Base-by-base conservation (phyloP, 37 sponge, comb jelly and placozoan genomes). In the Dysidea cf. avara region DNA sequence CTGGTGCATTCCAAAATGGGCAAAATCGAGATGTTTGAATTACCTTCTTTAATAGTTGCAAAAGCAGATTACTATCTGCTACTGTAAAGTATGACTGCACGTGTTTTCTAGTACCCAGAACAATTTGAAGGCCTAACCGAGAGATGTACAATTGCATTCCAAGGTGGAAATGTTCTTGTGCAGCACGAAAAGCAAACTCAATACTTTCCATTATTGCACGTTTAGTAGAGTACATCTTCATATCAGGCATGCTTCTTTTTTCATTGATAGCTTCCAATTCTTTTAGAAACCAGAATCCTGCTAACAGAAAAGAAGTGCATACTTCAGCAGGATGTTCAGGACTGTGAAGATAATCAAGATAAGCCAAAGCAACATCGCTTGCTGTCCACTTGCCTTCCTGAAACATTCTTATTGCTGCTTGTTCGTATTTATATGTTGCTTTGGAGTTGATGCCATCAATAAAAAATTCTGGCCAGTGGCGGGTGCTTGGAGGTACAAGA, bases 1-100 rank as follows among this genome's bases (percentile, higher is more conserved):
- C 22, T 2, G 83, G 89, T n/a, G 29, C 31, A 2, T 88, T 2
- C 89, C 89, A 83, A 49, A 88, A 72, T 34, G 89, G 89, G 31
- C 74, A 73, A n/a, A 83, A 74, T 2, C 84, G 60, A 55, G 53
- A 32, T 20, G 52, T 69, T 48, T 79, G 51, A 7, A 57, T 18
- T 0, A 83, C 17, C 50, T 17, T 49, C 0, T 74, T 24, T 0
- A 83, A 0, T 24, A 83, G 30, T 9, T 22, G 14, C 28, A 21
- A 33, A 1, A 88, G 1, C 7, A 69, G 22, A 4, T 77, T 30
- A 31, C 40, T 40, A 47, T 77, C 89, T 33, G 72, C 66, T 54
- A 17, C 1, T 18, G 76, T 71, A 2, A 38, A 48, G 3, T 38
- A 0, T 25, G 0, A n/a, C 7, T 26, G 50, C 2, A 51, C 38